Evolutionary conservation across 2,888 invertebrate species (phyloP), one percentile per base, ranked within the genome.

Genomic region (Sinelater perroti): DNA sequence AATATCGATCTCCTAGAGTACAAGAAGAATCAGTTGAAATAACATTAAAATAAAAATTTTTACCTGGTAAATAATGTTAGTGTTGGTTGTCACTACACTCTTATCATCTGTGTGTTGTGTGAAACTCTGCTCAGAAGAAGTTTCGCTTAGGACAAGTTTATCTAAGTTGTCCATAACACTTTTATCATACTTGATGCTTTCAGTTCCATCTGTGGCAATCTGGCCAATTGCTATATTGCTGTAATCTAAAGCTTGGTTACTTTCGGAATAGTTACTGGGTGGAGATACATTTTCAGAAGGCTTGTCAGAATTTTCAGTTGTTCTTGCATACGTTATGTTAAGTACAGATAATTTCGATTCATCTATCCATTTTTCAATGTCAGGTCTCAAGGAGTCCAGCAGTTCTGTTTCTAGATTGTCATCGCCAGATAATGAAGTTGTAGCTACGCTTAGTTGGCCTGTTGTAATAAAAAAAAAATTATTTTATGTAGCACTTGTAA

Each of bases 1-100:
- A 49, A 90, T 85, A 65, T 87, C 84, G 24, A 87, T 76, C 75
- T 86, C 80, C 70, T 83, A 78, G 62, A 76, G 77, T 47, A 59
- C 61, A 57, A 36, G 13, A 42, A 20, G 26, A 7, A 38, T 11
- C n/a, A 18, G 10, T 42, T 17, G 26, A 26, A 20, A 2, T 14
- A n/a, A 17, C 3, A 36, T 35, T n/a, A n/a, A n/a, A n/a, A n/a
- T n/a, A n/a, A n/a, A n/a, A n/a, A n/a, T n/a, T n/a, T 17, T 18
- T 61, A 63, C 63, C 47, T 60, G 53, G 45, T 56, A 56, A 24
- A 52, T 14, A 44, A 47, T 40, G 40, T 62, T 54, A 13, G 18
- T 58, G 21, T 60, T 54, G 4, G 42, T 16, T 3, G 55, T 57
- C 44, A 35, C 52, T 26, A 56, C 36, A n/a, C 45, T 61, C 56